Evolutionary conservation across 2,797 vertebrate genomes (phyloP).

Genomic region (Labroides dimidiatus): DNA sequence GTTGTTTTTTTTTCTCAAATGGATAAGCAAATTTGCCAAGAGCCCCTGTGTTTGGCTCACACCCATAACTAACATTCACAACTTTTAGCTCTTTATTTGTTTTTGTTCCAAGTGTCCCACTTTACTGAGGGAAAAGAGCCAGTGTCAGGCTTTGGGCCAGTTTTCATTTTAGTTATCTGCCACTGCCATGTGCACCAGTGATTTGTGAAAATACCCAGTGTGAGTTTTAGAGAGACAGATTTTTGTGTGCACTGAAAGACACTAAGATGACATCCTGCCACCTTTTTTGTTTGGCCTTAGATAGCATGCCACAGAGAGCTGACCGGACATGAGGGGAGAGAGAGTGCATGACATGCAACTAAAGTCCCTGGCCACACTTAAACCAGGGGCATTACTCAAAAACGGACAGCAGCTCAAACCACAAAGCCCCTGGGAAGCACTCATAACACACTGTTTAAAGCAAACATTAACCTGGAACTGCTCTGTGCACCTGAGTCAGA

Average conservation of each 20-base stretch:
- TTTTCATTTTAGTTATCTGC: conserved; percentile 40
- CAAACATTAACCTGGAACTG: not conserved
- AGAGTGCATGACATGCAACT: not conserved
- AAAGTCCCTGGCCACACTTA: not conserved
- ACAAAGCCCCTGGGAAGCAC: not conserved
- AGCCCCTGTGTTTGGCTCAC: conserved; percentile 57
- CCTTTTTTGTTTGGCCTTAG: not conserved
- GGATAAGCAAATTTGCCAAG: conserved; percentile 45
- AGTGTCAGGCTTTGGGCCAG: conserved; percentile 58
- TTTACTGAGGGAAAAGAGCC: conserved; percentile 68
- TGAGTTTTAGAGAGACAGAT: conserved; percentile 1
- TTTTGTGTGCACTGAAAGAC: not conserved
- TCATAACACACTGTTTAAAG: not conserved
- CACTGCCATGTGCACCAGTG: conserved; percentile 25
- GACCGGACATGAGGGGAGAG: not conserved
- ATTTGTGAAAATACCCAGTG: conserved; percentile 19
- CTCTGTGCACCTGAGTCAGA: not conserved
- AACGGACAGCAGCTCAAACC: conserved; percentile 4
- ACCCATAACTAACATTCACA: conserved; percentile 67
- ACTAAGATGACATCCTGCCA: not conserved
- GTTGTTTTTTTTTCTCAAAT: conserved; percentile 15
- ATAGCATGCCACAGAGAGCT: not conserved
- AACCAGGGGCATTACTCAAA: not conserved
- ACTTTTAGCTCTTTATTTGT: conserved; percentile 58
- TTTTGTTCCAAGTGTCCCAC: conserved; percentile 67